Base-by-base conservation (phyloP, 2,797 vertebrate species). In the Etheostoma nigrum region DNA sequence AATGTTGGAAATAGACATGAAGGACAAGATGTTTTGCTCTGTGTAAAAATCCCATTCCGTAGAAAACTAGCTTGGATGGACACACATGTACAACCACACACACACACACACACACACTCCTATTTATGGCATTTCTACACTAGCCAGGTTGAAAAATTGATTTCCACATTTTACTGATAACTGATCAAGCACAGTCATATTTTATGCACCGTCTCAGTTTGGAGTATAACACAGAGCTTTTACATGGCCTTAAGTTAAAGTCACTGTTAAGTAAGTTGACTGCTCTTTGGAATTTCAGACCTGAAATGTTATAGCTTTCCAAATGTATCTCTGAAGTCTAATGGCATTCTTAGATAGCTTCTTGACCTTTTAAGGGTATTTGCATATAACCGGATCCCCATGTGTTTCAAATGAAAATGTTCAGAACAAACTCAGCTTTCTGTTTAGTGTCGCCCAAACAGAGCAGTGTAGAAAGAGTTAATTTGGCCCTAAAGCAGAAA, bases 1-100 rank as follows among this genome's bases (percentile, higher is more conserved):
- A 23, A 48, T 58, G 27, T 47, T 47, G 48, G 16, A 78, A 79
- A 81, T 40, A 52, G 42, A 61, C 49, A 23, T 69, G 65, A 76
- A 74, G 63, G 66, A 47, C 47, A 67, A 65, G 47, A 12, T 25
- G 44, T 61, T 65, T 67, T 49, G 5, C 4, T 52, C 15, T 18
- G 58, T 54, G 30, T 40, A 30, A 67, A 64, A 54, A 33, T 11
- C 15, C 1, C 15, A 33, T 11, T 12, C 1, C 15, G 42, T 40
- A 11, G 54, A n/a, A 45, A 16, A 23, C 14, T 30, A 19, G 30
- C 42, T 30, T 42, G 14, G 10, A 60, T 48, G 11, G 70, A 64
- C 44, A 42, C 44, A 10, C 45, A 27, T 1, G 2, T 8, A 10
- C 33, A 36, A 8, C 9, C 9, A 36, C 33, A 36, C 33, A 36